These are phyloP conservation scores for Cryptomyrus ogoouensis DNA, from an alignment of 2,113 vertebrate genomes.

Conservation along the genomic window DNA sequence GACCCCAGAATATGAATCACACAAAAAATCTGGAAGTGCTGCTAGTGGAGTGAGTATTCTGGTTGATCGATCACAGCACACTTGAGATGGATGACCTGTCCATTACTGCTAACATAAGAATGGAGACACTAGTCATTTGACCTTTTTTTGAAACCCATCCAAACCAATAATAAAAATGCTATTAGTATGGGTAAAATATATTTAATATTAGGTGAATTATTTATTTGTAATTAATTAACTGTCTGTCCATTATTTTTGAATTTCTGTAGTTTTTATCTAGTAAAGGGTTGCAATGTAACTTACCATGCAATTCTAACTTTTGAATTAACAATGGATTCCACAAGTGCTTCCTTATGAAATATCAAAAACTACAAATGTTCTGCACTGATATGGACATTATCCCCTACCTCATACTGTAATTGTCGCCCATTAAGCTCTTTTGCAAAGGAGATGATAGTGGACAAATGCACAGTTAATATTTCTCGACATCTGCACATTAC, in stretches of 20 bases:
- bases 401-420: too few relatives aligned
- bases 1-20: slow-evolving; percentile 81
- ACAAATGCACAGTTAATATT: too few relatives aligned
- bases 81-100: neutral
- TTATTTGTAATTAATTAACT: neutral
- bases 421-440: too few relatives aligned
- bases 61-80: neutral
- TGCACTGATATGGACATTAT: neutral
- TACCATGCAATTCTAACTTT: neutral
- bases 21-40: slow-evolving; percentile 71
- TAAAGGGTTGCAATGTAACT: neutral
- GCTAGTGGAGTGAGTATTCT: slow-evolving; percentile 71
- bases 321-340: neutral
- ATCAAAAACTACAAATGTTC: neutral
- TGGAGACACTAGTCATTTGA: slow-evolving; percentile 31
- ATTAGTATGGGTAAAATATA: neutral
- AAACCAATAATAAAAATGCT: slow-evolving; percentile 27
- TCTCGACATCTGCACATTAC: too few relatives aligned
- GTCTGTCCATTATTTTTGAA: neutral
- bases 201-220: neutral
- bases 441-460: too few relatives aligned
- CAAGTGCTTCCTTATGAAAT: neutral
- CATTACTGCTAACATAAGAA: neutral
- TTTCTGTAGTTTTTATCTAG: neutral
- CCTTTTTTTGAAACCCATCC: slow-evolving; percentile 20